These are phyloP conservation scores for Perca fluviatilis DNA, from an alignment of 2,113 vertebrate species.

Conservation along the genomic window DNA sequence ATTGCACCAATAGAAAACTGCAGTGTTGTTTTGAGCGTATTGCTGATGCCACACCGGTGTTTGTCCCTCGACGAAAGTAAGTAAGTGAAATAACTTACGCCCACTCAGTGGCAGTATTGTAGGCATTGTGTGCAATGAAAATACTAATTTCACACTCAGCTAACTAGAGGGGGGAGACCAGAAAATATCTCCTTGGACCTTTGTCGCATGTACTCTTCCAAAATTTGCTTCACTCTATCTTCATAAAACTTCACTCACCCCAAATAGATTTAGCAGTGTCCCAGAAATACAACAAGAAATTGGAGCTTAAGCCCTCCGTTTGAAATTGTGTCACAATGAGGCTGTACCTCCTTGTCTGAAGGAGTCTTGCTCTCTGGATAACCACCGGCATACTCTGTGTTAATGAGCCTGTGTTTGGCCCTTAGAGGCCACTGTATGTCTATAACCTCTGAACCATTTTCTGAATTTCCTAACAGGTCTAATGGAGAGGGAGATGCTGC, in stretches of 20 bases:
- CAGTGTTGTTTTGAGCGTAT: neutral
- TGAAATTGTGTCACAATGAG: slow-evolving; percentile 69
- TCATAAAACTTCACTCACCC: slow-evolving; percentile 50
- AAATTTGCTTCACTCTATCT: slow-evolving; percentile 55
- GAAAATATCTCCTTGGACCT: slow-evolving; percentile 54
- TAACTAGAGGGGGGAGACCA: slow-evolving; percentile 7
- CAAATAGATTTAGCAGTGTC: slow-evolving; percentile 59
- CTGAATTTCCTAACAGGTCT: slow-evolving; percentile 60
- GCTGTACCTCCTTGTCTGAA: slow-evolving; percentile 60
- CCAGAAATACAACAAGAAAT: slow-evolving; percentile 63
- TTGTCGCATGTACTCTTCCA: slow-evolving; percentile 29
- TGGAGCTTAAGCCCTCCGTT: slow-evolving; percentile 64
- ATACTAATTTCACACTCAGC: slow-evolving; percentile 51
- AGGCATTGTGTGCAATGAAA: slow-evolving; percentile 12
- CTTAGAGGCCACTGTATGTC: slow-evolving; percentile 63
- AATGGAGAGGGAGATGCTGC: slow-evolving; percentile 48
- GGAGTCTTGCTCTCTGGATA: slow-evolving; percentile 56
- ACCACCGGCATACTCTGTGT: slow-evolving; percentile 53
- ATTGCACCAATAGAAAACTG: slow-evolving; percentile 14
- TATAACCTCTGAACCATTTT: slow-evolving; percentile 64
- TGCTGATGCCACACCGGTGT: neutral
- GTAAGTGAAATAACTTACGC: neutral
- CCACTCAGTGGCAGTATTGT: slow-evolving; percentile 8
- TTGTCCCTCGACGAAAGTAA: neutral
- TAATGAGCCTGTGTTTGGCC: slow-evolving; percentile 76